Base-by-base conservation (phyloP, 2,797 vertebrate species). In the Apogon talboti region DNA sequence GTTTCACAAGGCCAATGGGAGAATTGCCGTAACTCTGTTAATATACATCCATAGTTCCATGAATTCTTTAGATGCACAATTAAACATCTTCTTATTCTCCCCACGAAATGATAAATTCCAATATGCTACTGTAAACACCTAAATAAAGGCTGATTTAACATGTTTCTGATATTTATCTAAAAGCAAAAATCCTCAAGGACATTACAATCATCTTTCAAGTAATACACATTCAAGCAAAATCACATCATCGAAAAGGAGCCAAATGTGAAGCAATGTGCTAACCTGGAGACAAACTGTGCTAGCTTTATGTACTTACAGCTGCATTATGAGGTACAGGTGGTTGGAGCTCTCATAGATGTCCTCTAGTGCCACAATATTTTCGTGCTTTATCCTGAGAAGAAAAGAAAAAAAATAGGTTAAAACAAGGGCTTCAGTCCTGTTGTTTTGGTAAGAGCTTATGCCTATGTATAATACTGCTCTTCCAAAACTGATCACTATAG, bases 281-380 rank as follows among this genome's bases (percentile, higher is more conserved):
- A 80, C 54, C 58, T 45, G 16, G 42, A 63, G 53, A 52, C n/a
- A 60, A 62, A 75, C 18, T 18, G 47, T 24, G 60, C 38, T 13
- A 63, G 52, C 53, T 3, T 52, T 38, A 42, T 60, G 74, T 94
- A 99, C 97, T 99, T 85, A 99, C 98, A 99, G 87, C 83, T 99
- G 98, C 98, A 99, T 99, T 85, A 99, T 98, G 89, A 99, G 92
- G 86, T 99, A 99, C 72, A 99, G 91, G 87, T 99, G 97, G 81
- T 97, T 97, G 0, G 98, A 95, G 75, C 98, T 99, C 88, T 99
- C 98, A 7, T 98, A 99, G 87, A 99, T 99, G 85, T 99, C 98
- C 91, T 99, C 98, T 91, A 99, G 89, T 51, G 98, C 96, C 77
- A 99, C 98, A 2, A 99, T 99, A 59, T 99, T 99, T 92, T 99